A percentile compares a stretch with the other conserved stretches of the same genome.
Evolutionary conservation across 2,888 invertebrate genomes (phyloP).

Genomic region (Drosophila buzzatii): DNA sequence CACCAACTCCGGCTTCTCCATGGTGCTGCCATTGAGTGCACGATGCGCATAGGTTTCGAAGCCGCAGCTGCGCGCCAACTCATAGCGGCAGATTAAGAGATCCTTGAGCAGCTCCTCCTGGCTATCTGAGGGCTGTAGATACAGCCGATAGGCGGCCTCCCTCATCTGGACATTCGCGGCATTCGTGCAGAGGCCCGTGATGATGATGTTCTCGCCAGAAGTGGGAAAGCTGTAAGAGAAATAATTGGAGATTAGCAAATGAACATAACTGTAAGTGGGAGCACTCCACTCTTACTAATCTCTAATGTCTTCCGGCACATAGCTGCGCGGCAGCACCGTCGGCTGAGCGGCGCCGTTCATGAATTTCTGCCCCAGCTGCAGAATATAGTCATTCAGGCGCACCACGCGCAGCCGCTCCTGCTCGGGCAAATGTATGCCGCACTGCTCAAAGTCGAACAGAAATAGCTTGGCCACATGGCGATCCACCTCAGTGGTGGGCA

Average conservation of each 20-base stretch:
- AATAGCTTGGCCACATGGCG: slow-evolving; percentile 94
- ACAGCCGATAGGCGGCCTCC: slow-evolving; percentile 95
- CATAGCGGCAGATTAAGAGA: slow-evolving; percentile 90
- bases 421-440: slow-evolving; percentile 96
- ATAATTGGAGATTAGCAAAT: background rate
- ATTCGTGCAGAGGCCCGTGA: slow-evolving; percentile 94
- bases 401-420: slow-evolving; percentile 91
- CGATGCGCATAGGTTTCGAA: slow-evolving; percentile 95
- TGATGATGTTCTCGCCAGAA: slow-evolving; percentile 90
- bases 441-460: slow-evolving; percentile 98
- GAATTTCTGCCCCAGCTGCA: slow-evolving; percentile 93
- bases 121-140: slow-evolving; percentile 90
- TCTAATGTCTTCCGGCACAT: slow-evolving; percentile 90
- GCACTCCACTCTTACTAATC: slow-evolving; percentile 88
- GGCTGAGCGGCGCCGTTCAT: slow-evolving; percentile 91
- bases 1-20: slow-evolving; percentile 92
- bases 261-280: too few relatives aligned
- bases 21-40: slow-evolving; percentile 94
- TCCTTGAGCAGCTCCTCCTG: slow-evolving; percentile 92
- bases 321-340: slow-evolving; percentile 88
- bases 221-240: slow-evolving; percentile 86
- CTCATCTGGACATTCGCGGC: slow-evolving; percentile 91
- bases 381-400: slow-evolving; percentile 93
- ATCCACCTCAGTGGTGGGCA: slow-evolving; percentile 90
- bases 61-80: slow-evolving; percentile 94